A percentile compares a stretch with the other conserved stretches of the same genome.
phyloP scores from a whole-genome alignment of 2,888 invertebrate genomes.

The Sarcophaga subvicina region DNA sequence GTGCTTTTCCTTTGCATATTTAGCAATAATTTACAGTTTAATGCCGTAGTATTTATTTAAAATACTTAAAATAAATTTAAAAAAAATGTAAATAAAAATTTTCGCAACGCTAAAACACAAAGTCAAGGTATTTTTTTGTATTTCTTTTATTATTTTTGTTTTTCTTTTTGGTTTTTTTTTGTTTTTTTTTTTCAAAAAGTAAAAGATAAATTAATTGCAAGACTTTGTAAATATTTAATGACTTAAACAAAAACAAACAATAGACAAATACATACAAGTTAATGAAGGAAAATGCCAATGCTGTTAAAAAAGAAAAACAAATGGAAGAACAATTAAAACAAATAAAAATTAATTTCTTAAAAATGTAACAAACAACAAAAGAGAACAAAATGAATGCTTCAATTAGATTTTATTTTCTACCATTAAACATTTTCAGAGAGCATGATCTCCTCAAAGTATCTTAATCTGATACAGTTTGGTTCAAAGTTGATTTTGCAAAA shows the following conservation, averaged over 20 bases:
- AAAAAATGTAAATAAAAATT: not conserved
- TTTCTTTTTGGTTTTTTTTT: constrained; percentile 6
- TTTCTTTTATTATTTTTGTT: not conserved
- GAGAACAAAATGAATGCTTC: too few relatives aligned
- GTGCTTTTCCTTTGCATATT: not conserved
- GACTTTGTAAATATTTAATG: constrained; percentile 14
- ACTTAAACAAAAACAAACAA: not conserved
- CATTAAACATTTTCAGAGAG: too few relatives aligned
- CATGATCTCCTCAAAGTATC: too few relatives aligned
- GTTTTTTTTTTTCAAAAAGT: not conserved
- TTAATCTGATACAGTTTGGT: too few relatives aligned
- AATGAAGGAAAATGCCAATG: constrained; percentile 1
- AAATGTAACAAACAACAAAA: not conserved
- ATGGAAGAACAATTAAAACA: not conserved
- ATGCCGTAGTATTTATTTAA: constrained; percentile 5
- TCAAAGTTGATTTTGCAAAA: too few relatives aligned
- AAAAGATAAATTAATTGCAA: not conserved
- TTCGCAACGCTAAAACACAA: constrained; percentile 18
- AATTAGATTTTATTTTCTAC: too few relatives aligned
- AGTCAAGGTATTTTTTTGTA: constrained; percentile 54
- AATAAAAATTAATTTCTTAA: not conserved
- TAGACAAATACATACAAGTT: constrained; percentile 12
- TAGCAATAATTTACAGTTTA: not conserved
- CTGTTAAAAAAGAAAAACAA: not conserved
- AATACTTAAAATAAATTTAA: constrained; percentile 34